Base-by-base conservation (phyloP, 2,888 invertebrate species). In the Blomia tropicalis region DNA sequence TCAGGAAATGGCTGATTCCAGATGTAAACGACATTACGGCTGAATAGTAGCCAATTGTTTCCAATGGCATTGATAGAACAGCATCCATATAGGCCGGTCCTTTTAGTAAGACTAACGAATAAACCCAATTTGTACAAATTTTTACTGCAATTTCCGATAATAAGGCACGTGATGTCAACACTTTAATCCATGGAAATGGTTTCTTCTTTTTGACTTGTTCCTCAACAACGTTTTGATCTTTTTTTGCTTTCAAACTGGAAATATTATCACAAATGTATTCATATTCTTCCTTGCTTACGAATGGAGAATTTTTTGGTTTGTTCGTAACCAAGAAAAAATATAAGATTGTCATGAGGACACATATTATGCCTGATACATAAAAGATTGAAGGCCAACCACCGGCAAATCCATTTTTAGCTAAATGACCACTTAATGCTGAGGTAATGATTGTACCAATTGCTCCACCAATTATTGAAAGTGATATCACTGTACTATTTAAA, bases 371-470 rank as follows among this genome's bases (percentile, higher is more conserved):
- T 2, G 60, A 23, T 22, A 60, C 23, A 32, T 60, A 60, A 23
- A 60, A 60, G 23, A 51, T 47, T 22, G 32, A 31, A 14, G 47
- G 47, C 60, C 60, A 60, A 19, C 60, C 51, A 14, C 7, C 22
- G n/a, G n/a, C n/a, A n/a, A n/a, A n/a, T n/a, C n/a, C n/a, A 22
- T 22, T 3, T 32, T 31, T 31, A 23, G n/a, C 17, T n/a, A 60
- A 22, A 43, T 44, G 47, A 19, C 60, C 60, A 22, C 47, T 19
- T 31, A 60, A 60, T n/a, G 44, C 30, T 30, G 47, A 32, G 1
- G 32, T 25, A 31, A 60, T 60, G 22, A 60, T 32, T 19, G 47
- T 32, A n/a, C 60, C 60, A 5, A 60, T 4, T 30, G 36, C 32
- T 27, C 47, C 47, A 14, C 17, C n/a, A 31, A 60, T 31, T 11